phyloP scores from a whole-genome alignment of 2,113 vertebrate genomes.

The Serinus canaria region DNA sequence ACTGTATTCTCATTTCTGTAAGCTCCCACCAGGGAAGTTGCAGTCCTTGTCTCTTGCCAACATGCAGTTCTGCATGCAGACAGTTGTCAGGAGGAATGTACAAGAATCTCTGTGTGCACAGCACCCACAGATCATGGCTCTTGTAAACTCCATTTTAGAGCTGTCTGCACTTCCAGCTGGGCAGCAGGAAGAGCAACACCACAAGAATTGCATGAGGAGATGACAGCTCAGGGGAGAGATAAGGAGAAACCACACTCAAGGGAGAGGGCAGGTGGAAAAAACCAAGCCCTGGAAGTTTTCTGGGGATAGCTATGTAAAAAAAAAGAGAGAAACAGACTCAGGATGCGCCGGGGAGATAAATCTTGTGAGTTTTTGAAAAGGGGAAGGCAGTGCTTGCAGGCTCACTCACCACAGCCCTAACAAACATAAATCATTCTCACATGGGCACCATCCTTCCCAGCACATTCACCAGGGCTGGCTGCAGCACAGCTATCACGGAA shows the following conservation, averaged over 20 bases:
- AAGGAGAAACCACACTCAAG: not conserved
- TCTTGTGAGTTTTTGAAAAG: not conserved
- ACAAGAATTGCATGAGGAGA: not conserved
- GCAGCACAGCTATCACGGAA: not conserved
- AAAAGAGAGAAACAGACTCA: not conserved
- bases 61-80: not conserved
- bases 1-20: not conserved
- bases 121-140: not conserved
- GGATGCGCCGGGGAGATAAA: not conserved
- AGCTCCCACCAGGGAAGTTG: not conserved
- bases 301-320: not conserved
- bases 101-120: not conserved
- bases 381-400: not conserved
- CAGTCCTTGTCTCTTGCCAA: not conserved
- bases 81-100: not conserved
- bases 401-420: conserved; percentile 20
- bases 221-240: not conserved
- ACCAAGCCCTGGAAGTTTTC: not conserved
- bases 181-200: not conserved
- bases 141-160: conserved; percentile 23
- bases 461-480: not conserved
- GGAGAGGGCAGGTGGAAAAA: not conserved
- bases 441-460: conserved; percentile 32
- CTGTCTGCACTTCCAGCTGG: conserved; percentile 18
- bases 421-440: conserved; percentile 24